phyloP scores from a whole-genome alignment of 2,888 invertebrate species.

The Disparrhopalites patrizii region DNA sequence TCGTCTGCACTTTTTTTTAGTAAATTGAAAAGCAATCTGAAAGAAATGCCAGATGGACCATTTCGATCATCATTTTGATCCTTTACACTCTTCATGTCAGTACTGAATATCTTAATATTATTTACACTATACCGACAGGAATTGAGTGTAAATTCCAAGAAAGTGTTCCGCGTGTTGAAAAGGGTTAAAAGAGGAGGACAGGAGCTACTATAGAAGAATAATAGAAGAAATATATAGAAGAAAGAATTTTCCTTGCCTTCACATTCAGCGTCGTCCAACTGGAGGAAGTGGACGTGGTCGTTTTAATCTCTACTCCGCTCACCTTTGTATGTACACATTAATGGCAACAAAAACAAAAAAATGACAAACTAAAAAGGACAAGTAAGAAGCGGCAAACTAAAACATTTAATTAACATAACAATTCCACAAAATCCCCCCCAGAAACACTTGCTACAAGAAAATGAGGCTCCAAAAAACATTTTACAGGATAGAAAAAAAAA shows the following conservation, averaged over 20 bases:
- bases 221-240: background rate
- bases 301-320: constrained; percentile 17
- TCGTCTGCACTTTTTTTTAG: too few relatives aligned
- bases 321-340: constrained; percentile 11
- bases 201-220: too few relatives aligned
- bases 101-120: background rate
- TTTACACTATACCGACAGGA: background rate
- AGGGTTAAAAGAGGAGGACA: too few relatives aligned
- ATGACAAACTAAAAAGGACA: background rate
- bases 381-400: background rate
- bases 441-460: too few relatives aligned
- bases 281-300: constrained; percentile 16
- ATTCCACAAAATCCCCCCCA: too few relatives aligned
- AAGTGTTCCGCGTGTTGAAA: background rate
- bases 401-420: background rate
- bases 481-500: too few relatives aligned
- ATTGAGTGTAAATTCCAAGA: background rate
- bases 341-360: background rate
- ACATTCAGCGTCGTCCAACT: constrained; percentile 29
- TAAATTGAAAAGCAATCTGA: too few relatives aligned
- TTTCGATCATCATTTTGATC: too few relatives aligned
- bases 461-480: too few relatives aligned
- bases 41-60: too few relatives aligned
- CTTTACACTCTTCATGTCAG: too few relatives aligned
- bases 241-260: constrained; percentile 21